phyloP scores from a whole-genome alignment of 1,140 invertebrate genomes.

The Apis mellifera region Amel_HAv3.1 CM009934.2:10596501-10597000 shows the following conservation, averaged over 20 bases:
- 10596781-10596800: no score
- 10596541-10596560: conserved; percentile 64
- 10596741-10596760: no score
- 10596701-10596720: no score
- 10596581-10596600: conserved; percentile 11
- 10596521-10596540: conserved; percentile 70
- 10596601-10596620: conserved; percentile 9
- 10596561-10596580: conserved; percentile 39
- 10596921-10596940: neutral
- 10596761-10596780: no score
- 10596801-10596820: no score
- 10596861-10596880: neutral
- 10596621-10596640: neutral
- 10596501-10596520: conserved; percentile 73
- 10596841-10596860: no score
- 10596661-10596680: no score
- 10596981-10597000: neutral
- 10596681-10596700: no score
- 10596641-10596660: no score
- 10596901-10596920: neutral
- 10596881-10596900: neutral
- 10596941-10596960: neutral
- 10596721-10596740: neutral
- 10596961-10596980: neutral
- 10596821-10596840: no score